Base-by-base conservation (phyloP, 1,140 invertebrate species). In the Drosophila lacteicornis region DNA sequence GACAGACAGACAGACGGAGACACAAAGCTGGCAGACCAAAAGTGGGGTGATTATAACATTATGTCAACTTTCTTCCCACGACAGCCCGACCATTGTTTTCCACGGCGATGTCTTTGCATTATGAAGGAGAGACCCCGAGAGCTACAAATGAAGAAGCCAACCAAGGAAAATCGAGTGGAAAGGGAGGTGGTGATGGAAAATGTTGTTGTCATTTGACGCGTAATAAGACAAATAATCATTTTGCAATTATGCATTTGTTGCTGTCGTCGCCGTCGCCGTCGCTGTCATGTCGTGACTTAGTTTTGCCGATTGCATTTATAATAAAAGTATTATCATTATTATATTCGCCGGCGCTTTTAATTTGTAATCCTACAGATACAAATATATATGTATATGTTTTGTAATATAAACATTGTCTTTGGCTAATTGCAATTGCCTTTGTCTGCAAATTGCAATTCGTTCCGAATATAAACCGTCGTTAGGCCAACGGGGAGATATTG, bases 11-110 rank as follows among this genome's bases (percentile, higher is more conserved):
- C n/a, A 38, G 51, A 36, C 33, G 33, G 33, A 36, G 33, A 38
- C 80, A 79, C 58, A 75, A 62, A 79, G 78, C 70, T 60, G 60
- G 66, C 43, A 70, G 67, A 66, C 68, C 53, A 78, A 76, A 80
- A 88, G 84, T 88, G 50, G 73, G 78, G 55, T 84, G 85, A 88
- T 88, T 88, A 88, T 88, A 90, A 84, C 85, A 88, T 88, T 88
- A 88, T 88, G 85, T 88, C 85, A 88, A 88, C 85, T 88, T 88
- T 88, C 85, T 90, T 88, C 85, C 85, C 85, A 88, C 85, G 85
- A 85, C 79, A 62, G 33, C 56, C 47, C 61, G 25, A 63, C 61
- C 61, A 86, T 85, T 81, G 82, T 84, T 69, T 50, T 79, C 45
- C 36, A 51, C 46, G 55, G 47, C 42, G 46, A 62, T 60, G 46